Evolutionary conservation across 2,113 vertebrate species (phyloP), one percentile per base, ranked within the genome.

Genomic region (Eulacestoma nigropectus): DNA sequence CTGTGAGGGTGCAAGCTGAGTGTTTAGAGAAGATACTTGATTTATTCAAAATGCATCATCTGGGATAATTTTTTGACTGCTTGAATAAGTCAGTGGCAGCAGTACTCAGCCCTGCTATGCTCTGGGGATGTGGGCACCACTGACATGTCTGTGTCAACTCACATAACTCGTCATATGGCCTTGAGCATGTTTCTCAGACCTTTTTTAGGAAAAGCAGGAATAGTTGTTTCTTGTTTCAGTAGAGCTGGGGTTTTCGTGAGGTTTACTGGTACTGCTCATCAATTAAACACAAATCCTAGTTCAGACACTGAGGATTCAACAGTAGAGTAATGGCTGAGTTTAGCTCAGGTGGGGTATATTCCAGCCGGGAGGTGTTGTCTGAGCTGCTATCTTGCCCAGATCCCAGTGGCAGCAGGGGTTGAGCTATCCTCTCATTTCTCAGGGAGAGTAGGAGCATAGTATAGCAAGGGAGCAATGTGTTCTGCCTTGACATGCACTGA

Each of bases 51-150:
- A 64, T 0, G 0, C 25, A 9, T 56, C 16, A 5, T 18, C 64
- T 22, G 13, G 57, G 57, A 63, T 53, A n/a, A 15, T 75, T 37
- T 68, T 91, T 42, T 3, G 6, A 6, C 35, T 44, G n/a, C 33
- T 79, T 35, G 56, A 55, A 1, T 21, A 63, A 56, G 49, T 83
- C 3, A 1, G 22, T 56, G n/a, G 21, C 44, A 44, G 56, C 29
- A 63, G 10, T 32, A 60, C 30, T 50, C 42, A 75, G n/a, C 56
- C 16, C 37, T 50, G 27, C 57, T 76, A 27, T 59, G 37, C n/a
- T 53, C 7, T 14, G 17, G 49, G 41, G 49, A 44, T 0, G 0
- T 39, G 50, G 57, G 39, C 35, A 46, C 64, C 2, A 2, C 32
- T 78, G 60, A 3, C 1, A 0, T 35, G 17, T 75, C 47, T 56